Percentiles rank a stretch among this genome's conserved stretches.
Evolutionary conservation across 2,113 vertebrate species (phyloP).

Genomic region (Malaclemys terrapin): DNA sequence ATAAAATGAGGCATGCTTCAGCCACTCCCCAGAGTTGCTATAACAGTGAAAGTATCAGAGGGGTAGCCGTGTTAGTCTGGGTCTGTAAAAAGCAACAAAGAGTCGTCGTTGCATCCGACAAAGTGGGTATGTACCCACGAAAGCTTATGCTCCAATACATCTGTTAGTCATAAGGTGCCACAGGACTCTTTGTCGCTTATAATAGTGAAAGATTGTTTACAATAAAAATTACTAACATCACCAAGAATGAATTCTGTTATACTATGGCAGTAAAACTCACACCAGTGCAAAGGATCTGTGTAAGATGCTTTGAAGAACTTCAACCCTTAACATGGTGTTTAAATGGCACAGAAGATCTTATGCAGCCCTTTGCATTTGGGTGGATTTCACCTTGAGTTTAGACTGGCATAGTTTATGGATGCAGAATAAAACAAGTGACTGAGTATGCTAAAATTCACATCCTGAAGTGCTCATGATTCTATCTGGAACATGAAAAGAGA

Average conservation of each 20-base stretch:
- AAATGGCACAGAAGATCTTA: not conserved
- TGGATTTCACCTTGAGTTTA: not conserved
- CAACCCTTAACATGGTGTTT: rapidly evolving
- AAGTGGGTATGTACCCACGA: no score
- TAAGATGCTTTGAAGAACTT: not conserved
- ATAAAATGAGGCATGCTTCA: not conserved
- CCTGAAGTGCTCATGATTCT: not conserved
- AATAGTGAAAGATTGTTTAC: not conserved
- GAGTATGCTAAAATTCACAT: not conserved
- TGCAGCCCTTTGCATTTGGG: not conserved
- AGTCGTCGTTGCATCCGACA: no score
- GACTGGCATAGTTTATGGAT: not conserved
- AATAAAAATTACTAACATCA: not conserved
- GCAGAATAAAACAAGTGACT: not conserved
- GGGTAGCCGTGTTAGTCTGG: no score
- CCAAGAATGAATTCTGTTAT: not conserved
- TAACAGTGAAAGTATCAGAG: not conserved
- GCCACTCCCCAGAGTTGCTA: not conserved
- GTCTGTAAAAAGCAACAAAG: no score
- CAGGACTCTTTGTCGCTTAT: no score
- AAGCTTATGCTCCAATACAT: no score
- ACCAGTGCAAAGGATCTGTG: not conserved
- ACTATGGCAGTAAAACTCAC: not conserved
- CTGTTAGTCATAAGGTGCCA: no score
- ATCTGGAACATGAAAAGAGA: not conserved